phyloP scores from a whole-genome alignment of 1,140 invertebrate genomes.

The Bombus waltoni region DNA sequence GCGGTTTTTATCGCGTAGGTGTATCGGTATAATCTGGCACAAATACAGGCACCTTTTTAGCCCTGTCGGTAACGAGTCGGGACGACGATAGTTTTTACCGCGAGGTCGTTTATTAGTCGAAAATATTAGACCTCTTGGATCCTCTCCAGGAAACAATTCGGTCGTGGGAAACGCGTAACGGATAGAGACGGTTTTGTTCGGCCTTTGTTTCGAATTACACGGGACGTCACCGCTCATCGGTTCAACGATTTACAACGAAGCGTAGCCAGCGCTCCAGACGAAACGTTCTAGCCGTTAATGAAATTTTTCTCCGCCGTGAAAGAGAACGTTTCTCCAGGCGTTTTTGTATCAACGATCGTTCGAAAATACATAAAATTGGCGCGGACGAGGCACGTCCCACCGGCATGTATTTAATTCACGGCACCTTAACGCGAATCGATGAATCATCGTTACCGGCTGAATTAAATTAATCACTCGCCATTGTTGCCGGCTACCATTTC shows the following conservation, averaged over 20 bases:
- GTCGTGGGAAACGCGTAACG: background rate
- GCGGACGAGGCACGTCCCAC: background rate
- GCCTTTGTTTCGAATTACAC: background rate
- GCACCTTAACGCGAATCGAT: slow-evolving; percentile 36
- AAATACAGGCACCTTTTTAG: background rate
- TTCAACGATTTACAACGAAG: background rate
- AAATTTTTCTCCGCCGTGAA: background rate
- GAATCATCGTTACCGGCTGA: slow-evolving; percentile 47
- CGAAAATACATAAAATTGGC: background rate
- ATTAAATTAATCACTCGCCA: slow-evolving; percentile 51
- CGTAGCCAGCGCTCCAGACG: background rate
- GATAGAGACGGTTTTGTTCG: background rate
- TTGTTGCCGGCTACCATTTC: slow-evolving; percentile 21
- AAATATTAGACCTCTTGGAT: background rate
- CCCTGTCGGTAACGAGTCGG: background rate
- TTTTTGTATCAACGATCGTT: background rate
- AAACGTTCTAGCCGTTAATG: background rate
- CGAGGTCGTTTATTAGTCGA: background rate
- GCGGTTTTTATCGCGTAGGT: background rate
- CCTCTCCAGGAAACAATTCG: background rate
- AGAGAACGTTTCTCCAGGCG: background rate
- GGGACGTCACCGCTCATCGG: background rate
- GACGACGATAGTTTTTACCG: background rate
- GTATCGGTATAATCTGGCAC: background rate
- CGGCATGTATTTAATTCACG: slow-evolving; percentile 20